phyloP scores from a whole-genome alignment of 2,113 vertebrate genomes.

The Crotophaga sulcirostris region DNA sequence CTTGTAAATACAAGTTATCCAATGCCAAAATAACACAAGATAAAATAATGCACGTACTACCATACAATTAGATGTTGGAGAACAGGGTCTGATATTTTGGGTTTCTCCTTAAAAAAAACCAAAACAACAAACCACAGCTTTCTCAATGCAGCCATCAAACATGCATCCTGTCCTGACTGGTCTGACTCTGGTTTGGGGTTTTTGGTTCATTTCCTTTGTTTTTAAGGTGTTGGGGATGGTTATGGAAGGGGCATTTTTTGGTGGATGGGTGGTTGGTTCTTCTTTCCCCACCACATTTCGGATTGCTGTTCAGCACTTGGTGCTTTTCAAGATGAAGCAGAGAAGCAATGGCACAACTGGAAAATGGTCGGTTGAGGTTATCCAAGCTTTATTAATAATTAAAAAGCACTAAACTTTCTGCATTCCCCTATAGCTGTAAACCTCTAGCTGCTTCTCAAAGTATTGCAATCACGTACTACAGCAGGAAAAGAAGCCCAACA shows the following conservation, averaged over 20 bases:
- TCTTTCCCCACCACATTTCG: neutral
- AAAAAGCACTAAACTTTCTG: neutral
- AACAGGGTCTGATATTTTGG: neutral
- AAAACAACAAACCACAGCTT: neutral
- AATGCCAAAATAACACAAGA: neutral
- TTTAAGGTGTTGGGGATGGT: neutral
- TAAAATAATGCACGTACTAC: neutral
- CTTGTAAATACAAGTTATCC: neutral
- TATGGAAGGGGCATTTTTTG: neutral
- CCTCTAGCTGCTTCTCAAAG: neutral
- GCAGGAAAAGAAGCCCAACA: neutral
- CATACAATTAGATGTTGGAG: neutral
- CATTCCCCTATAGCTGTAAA: neutral
- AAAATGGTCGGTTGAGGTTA: neutral
- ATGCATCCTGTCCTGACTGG: neutral
- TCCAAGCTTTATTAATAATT: neutral
- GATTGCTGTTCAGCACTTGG: neutral
- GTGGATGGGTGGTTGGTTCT: accelerated
- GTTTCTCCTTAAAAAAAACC: neutral
- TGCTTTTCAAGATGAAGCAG: neutral
- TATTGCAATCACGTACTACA: neutral
- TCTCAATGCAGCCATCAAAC: neutral
- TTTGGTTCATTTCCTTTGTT: neutral
- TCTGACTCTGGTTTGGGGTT: neutral
- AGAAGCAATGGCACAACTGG: neutral